Evolutionary conservation across 2,113 vertebrate species (phyloP).

Genomic region (Symphodus melops): DNA sequence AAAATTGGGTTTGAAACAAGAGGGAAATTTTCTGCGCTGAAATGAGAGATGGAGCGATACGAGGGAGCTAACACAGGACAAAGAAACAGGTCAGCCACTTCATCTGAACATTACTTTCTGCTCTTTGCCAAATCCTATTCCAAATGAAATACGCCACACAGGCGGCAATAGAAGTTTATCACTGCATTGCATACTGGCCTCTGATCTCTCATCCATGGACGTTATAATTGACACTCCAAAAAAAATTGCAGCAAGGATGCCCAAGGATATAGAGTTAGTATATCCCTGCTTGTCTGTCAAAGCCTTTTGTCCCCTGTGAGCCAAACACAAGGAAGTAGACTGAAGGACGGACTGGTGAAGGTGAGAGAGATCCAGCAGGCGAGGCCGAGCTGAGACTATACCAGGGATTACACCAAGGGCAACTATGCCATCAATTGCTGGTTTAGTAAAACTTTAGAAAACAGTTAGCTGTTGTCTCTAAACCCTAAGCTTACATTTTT

Average conservation of each 20-base stretch:
- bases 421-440: conserved; percentile 44
- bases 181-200: conserved; percentile 39
- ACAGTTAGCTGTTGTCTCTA: not conserved
- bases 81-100: conserved; percentile 73
- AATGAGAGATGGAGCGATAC: conserved; percentile 70
- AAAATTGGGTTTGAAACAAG: conserved; percentile 79
- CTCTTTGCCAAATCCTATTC: conserved; percentile 54
- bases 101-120: conserved; percentile 61
- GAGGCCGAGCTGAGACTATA: conserved; percentile 12
- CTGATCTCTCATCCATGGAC: conserved; percentile 54
- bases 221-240: conserved; percentile 57
- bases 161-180: conserved; percentile 42
- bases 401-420: conserved; percentile 56
- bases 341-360: conserved; percentile 18
- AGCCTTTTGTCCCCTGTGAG: conserved; percentile 18
- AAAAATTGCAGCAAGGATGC: conserved; percentile 34
- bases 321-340: not conserved
- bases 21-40: conserved; percentile 71
- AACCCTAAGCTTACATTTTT: not conserved
- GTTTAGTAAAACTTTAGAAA: conserved; percentile 44
- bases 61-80: conserved; percentile 52
- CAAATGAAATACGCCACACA: conserved; percentile 59
- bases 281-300: conserved; percentile 36
- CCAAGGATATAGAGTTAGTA: conserved; percentile 45
- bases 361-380: conserved; percentile 28